These are phyloP conservation scores for Eueremaeus valkanovi DNA, from an alignment of 2,888 invertebrate genomes.

Conservation along the genomic window DNA sequence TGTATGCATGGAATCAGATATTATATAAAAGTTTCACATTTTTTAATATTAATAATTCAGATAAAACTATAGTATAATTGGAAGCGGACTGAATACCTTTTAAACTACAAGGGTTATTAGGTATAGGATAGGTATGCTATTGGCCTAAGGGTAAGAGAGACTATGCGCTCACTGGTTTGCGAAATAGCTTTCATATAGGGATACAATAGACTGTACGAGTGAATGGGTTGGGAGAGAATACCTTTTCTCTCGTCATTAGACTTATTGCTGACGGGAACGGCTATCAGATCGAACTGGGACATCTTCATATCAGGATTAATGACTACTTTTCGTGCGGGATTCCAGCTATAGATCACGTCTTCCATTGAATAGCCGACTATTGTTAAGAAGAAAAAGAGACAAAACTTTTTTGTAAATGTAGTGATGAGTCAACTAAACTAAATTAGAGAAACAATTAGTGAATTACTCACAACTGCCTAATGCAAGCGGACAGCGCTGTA, in stretches of 20 bases:
- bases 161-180: no score
- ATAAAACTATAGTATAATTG: no score
- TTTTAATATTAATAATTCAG: no score
- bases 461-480: constrained; percentile 77
- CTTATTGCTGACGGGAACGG: constrained; percentile 60
- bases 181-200: not conserved
- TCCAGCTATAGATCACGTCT: constrained; percentile 83
- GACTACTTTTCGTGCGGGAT: constrained; percentile 64
- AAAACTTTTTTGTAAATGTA: no score
- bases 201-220: no score
- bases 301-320: constrained; percentile 86
- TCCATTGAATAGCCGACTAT: constrained; percentile 81
- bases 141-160: no score
- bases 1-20: no score
- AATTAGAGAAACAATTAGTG: constrained; percentile 48
- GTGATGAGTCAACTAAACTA: not conserved
- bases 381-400: constrained; percentile 28
- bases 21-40: no score
- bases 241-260: constrained; percentile 4
- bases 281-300: constrained; percentile 88
- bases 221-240: no score
- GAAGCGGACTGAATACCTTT: no score
- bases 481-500: constrained; percentile 75
- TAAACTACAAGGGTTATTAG: no score
- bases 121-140: no score